A percentile compares a stretch with the other conserved stretches of the same genome.
Evolutionary conservation across 2,888 invertebrate genomes (phyloP).

Genomic region (Myathropa florea): DNA sequence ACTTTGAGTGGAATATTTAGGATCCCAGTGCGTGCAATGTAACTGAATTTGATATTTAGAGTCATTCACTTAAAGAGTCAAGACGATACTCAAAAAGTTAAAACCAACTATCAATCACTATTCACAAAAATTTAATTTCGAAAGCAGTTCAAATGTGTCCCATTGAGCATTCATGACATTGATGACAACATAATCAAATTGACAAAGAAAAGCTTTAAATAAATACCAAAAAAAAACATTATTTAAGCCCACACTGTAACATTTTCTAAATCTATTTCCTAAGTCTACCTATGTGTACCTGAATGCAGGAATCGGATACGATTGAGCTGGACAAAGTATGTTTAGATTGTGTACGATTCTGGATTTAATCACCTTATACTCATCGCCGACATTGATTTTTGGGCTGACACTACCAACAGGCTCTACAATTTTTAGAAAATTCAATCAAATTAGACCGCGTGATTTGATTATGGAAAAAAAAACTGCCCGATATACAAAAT

Average conservation of each 20-base stretch:
- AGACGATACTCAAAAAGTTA: background rate
- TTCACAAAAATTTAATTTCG: too few species aligned
- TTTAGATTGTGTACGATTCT: slow-evolving; percentile 81
- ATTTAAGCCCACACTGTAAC: background rate
- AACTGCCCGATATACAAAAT: slow-evolving; percentile 18
- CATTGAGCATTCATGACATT: too few species aligned
- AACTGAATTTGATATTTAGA: background rate
- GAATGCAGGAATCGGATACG: slow-evolving; percentile 87
- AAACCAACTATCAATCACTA: too few species aligned
- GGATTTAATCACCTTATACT: slow-evolving; percentile 77
- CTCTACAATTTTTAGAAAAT: slow-evolving; percentile 75
- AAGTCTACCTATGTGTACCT: slow-evolving; percentile 82
- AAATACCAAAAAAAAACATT: too few species aligned
- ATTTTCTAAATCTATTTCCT: too few species aligned
- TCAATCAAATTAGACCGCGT: background rate
- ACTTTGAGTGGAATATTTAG: too few species aligned
- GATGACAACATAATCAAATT: too few species aligned
- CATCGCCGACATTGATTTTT: slow-evolving; percentile 84
- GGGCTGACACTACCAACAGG: slow-evolving; percentile 84
- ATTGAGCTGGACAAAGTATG: slow-evolving; percentile 85
- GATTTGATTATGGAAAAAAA: background rate
- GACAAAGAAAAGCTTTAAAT: too few species aligned
- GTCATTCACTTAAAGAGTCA: background rate
- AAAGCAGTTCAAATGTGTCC: too few species aligned
- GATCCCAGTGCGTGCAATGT: background rate